phyloP scores from a whole-genome alignment of 2,888 invertebrate species.

The Eugnorisma glareosa region DNA sequence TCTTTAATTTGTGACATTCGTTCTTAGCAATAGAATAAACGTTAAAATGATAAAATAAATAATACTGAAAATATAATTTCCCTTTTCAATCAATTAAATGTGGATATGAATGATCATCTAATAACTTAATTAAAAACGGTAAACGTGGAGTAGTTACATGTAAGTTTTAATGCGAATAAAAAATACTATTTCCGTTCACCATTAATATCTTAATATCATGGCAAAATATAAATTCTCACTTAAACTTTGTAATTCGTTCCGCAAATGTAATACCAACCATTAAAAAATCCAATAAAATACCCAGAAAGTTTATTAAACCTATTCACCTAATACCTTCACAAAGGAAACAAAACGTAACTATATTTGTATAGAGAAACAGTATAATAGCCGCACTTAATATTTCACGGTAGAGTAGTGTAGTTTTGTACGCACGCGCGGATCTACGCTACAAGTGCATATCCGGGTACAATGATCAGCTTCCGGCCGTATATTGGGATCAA shows the following conservation, averaged over 20 bases:
- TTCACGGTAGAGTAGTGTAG: constrained; percentile 63
- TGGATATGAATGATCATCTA: not conserved
- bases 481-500: constrained; percentile 81
- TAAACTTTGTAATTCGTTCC: constrained; percentile 8
- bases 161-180: not conserved
- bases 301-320: constrained; percentile 33
- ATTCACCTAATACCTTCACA: constrained; percentile 49
- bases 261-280: not conserved
- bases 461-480: constrained; percentile 81
- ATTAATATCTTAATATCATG: constrained; percentile 9
- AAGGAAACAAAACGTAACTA: constrained; percentile 61
- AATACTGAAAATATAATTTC: not conserved
- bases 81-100: not conserved
- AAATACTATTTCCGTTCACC: constrained; percentile 29
- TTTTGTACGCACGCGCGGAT: constrained; percentile 65
- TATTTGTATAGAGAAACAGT: constrained; percentile 59
- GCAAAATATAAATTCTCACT: constrained; percentile 8
- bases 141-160: not conserved
- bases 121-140: not conserved
- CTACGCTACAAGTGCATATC: constrained; percentile 81
- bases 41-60: not conserved
- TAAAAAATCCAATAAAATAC: constrained; percentile 28
- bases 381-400: constrained; percentile 63
- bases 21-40: not conserved
- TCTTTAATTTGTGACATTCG: not conserved